Evolutionary conservation across 2,888 invertebrate species (phyloP).

Genomic region (Phalera bucephala): DNA sequence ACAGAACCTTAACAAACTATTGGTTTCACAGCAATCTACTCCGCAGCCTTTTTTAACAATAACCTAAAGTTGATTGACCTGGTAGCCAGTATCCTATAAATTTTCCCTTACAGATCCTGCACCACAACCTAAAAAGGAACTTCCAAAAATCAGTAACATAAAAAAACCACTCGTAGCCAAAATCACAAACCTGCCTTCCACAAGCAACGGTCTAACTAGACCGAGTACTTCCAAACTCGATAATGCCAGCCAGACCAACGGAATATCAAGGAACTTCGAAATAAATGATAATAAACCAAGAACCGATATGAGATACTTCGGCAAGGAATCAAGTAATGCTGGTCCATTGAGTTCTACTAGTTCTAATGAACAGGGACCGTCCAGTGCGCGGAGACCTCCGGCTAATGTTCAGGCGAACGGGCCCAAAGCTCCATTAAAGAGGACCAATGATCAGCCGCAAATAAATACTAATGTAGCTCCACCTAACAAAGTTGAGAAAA

Average conservation of each 20-base stretch:
- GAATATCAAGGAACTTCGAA: conserved; percentile 21
- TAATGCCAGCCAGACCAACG: conserved; percentile 12
- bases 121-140: conserved; percentile 43
- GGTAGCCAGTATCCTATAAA: too few species aligned
- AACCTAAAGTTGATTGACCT: too few species aligned
- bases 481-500: conserved; percentile 52
- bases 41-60: too few species aligned
- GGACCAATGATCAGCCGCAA: conserved; percentile 72
- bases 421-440: conserved; percentile 42
- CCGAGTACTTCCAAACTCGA: conserved; percentile 1
- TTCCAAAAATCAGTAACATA: conserved; percentile 14
- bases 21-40: too few species aligned
- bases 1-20: too few species aligned
- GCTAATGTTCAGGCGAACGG: conserved; percentile 18
- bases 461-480: conserved; percentile 52
- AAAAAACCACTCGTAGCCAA: conserved; percentile 11
- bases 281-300: conserved; percentile 2
- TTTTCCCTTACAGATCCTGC: conserved; percentile 41
- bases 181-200: conserved; percentile 14
- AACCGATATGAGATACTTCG: conserved; percentile 11
- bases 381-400: conserved; percentile 12
- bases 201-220: conserved; percentile 12
- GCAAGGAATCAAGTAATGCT: conserved; percentile 13
- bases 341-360: conserved; percentile 5
- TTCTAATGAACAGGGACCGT: conserved; percentile 3